Conservation (phyloP, 2,113 vertebrate species). For the Petrocephalus microphthalmus region DNA sequence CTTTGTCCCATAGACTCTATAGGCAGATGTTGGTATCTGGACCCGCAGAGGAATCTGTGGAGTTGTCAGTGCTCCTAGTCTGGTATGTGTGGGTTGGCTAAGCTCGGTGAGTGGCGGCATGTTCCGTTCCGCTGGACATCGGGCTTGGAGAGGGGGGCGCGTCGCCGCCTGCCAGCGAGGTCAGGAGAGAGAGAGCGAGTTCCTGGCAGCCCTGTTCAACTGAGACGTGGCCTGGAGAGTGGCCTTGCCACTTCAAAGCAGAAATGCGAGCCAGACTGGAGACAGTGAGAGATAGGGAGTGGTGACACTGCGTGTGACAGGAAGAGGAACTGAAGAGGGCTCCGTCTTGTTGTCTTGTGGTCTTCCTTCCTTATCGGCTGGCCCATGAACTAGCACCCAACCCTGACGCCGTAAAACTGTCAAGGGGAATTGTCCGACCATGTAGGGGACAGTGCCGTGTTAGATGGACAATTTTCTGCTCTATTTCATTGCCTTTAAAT, state of each 20-base stretch:
- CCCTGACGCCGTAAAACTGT: not conserved
- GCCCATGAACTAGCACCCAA: not conserved
- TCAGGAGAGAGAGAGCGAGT: not conserved
- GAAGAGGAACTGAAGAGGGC: not conserved
- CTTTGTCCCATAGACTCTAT: not conserved
- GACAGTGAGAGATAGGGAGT: not conserved
- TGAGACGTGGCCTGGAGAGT: not conserved
- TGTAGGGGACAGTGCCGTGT: not conserved
- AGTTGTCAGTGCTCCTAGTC: constrained; percentile 9
- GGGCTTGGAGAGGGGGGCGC: not conserved
- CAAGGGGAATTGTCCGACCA: not conserved
- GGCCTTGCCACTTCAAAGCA: constrained; percentile 12
- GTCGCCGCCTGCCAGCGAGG: not conserved
- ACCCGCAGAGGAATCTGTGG: constrained; percentile 15
- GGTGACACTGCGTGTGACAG: not conserved
- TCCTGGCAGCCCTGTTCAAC: not conserved
- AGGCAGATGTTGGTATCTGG: constrained; percentile 30
- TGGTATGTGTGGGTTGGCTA: constrained; percentile 31
- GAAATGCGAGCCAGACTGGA: constrained; percentile 1
- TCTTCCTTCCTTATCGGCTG: not conserved
- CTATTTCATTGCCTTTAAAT: not conserved
- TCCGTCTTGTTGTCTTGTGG: not conserved
- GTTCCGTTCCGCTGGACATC: not conserved
- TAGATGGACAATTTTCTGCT: not conserved
- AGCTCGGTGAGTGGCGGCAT: not conserved